Base-by-base conservation (phyloP, 2,888 invertebrate genomes). In the Metacarcinus magister region DNA sequence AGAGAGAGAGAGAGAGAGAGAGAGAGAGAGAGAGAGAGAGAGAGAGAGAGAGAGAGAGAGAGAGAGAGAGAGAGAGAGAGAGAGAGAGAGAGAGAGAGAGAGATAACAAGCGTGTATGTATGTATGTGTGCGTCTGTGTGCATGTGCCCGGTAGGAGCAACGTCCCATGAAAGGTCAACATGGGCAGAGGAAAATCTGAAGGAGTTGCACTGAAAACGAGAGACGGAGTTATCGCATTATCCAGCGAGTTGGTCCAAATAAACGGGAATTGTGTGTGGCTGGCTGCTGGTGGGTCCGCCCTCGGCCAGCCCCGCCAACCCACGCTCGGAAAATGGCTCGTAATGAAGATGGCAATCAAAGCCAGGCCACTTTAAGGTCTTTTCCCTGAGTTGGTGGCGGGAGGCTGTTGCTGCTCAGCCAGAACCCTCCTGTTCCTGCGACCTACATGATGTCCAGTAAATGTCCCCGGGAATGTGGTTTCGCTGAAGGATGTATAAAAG, bases 1-100 rank as follows among this genome's bases (percentile, higher is more conserved):
- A 90, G 90, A 90, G 90, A 90, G 90, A 90, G 90, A 90, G 90
- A 90, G 90, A 90, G 90, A 90, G 90, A 90, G 90, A 90, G 90
- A 90, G 90, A 90, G 90, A 90, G 90, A 90, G 90, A 90, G 90
- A 90, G 90, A 90, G 90, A 90, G 90, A 90, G 90, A 90, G 90
- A 89, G 39, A 89, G 89, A 89, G 39, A 89, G 89, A 89, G 39
- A 89, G 89, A 89, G 39, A 89, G 89, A 89, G 39, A 89, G 89
- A 89, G 39, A 89, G 89, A 89, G 39, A 89, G 89, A 89, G 39
- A 32, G 32, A 43, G 43, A 39, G 43, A 89, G 60, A 67, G 19
- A 19, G 67, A 19, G 67, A 19, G 67, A 19, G 67, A 19, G 67
- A 19, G 67, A 28, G 82, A 8, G 82, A 28, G 82, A 8, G 82